These are phyloP conservation scores for Polyommatus iphigenia DNA, from an alignment of 2,888 invertebrate genomes.

Conservation along the genomic window DNA sequence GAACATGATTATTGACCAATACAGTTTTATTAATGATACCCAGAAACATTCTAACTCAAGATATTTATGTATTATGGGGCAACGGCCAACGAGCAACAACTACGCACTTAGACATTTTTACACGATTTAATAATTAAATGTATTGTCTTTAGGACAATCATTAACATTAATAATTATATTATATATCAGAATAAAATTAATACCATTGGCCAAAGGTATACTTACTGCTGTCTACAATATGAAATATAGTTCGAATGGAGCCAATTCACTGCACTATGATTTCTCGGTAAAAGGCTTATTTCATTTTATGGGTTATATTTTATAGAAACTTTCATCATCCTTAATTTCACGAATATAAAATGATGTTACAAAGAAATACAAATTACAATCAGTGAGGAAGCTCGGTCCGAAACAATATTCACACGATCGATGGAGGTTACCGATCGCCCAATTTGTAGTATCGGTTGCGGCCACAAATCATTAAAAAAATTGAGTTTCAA, in stretches of 20 bases:
- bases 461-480: conserved; percentile 75
- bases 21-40: not conserved
- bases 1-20: not conserved
- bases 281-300: not conserved
- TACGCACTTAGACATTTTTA: not conserved
- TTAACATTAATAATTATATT: no score
- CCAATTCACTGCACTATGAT: not conserved
- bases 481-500: conserved; percentile 71
- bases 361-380: conserved; percentile 8
- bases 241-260: not conserved
- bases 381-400: conserved; percentile 42
- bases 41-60: not conserved
- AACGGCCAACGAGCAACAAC: not conserved
- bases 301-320: not conserved
- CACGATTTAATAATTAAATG: not conserved
- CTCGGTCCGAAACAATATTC: conserved; percentile 62
- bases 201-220: no score
- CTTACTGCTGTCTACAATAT: no score
- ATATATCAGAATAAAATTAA: no score
- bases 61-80: not conserved
- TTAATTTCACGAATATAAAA: not conserved
- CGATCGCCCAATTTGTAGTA: conserved; percentile 74
- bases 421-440: conserved; percentile 68
- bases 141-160: no score
- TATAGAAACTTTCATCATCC: not conserved